A percentile compares a stretch with the other conserved stretches of the same genome.
These are phyloP conservation scores for Synergus umbraculus DNA, from an alignment of 2,888 invertebrate genomes.

Conservation along the genomic window DNA sequence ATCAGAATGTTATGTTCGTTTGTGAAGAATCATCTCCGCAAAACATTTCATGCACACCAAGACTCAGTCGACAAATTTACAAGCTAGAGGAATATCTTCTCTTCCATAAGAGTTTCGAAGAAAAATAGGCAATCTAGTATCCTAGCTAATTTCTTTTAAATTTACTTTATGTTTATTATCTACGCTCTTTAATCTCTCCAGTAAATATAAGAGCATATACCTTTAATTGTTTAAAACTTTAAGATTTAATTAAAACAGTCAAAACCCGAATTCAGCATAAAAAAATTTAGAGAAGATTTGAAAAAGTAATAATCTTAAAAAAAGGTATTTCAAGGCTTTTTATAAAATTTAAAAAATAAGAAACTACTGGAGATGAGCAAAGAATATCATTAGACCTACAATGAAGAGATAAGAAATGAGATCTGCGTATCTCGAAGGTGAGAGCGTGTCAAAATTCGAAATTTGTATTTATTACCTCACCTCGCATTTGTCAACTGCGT, in stretches of 20 bases:
- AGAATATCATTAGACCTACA: slow-evolving; percentile 23
- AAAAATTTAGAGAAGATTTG: background rate
- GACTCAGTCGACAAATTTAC: slow-evolving; percentile 34
- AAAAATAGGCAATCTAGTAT: slow-evolving; percentile 33
- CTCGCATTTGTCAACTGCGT: slow-evolving; percentile 49
- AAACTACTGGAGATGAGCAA: slow-evolving; percentile 21
- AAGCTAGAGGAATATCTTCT: slow-evolving; percentile 29
- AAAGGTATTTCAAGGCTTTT: background rate
- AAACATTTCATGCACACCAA: background rate
- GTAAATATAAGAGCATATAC: background rate
- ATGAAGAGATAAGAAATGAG: background rate
- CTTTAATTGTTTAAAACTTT: background rate
- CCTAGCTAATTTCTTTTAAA: slow-evolving; percentile 19
- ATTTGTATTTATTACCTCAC: slow-evolving; percentile 50
- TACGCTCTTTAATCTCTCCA: slow-evolving; percentile 31
- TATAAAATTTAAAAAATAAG: background rate
- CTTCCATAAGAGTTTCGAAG: slow-evolving; percentile 23
- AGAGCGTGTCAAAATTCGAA: background rate
- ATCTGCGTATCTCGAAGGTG: background rate
- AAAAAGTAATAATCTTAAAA: background rate
- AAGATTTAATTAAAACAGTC: background rate
- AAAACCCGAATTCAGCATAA: background rate
- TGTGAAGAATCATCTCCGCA: background rate
- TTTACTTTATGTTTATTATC: slow-evolving; percentile 26
- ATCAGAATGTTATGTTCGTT: background rate